A percentile compares a stretch with the other conserved stretches of the same genome.
These are phyloP conservation scores for Mythimna albipuncta DNA, from an alignment of 2,888 invertebrate genomes.

Conservation along the genomic window DNA sequence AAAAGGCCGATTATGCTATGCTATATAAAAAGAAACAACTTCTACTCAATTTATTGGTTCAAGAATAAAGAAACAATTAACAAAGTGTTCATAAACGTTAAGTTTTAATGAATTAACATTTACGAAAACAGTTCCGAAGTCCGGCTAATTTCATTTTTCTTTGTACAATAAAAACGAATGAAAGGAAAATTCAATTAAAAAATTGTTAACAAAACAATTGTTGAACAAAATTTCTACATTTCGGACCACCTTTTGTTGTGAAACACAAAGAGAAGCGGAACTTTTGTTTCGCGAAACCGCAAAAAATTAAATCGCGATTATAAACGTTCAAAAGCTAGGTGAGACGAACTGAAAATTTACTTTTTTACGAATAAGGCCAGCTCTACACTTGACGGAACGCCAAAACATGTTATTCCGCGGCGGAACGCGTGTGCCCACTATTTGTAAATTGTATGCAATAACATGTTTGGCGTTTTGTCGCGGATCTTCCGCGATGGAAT, in stretches of 20 bases:
- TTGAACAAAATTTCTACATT: conserved; percentile 36
- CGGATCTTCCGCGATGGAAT: too few species aligned
- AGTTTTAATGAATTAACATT: conserved; percentile 38
- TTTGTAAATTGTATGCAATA: too few species aligned
- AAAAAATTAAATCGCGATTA: conserved; percentile 36
- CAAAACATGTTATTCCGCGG: too few species aligned
- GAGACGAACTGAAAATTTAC: background rate
- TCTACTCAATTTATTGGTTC: background rate
- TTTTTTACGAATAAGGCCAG: too few species aligned
- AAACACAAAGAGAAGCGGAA: conserved; percentile 44
- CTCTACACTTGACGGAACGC: too few species aligned
- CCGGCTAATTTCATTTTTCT: conserved; percentile 23
- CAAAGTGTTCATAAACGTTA: conserved; percentile 10
- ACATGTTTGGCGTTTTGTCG: too few species aligned
- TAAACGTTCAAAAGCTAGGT: conserved; percentile 15
- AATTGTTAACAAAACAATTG: conserved; percentile 49
- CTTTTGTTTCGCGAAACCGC: conserved; percentile 42
- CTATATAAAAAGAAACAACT: too few species aligned
- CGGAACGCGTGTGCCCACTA: too few species aligned
- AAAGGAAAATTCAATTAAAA: conserved; percentile 47
- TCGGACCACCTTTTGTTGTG: conserved; percentile 44
- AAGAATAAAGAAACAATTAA: conserved; percentile 14
- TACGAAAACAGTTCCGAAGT: conserved; percentile 17
- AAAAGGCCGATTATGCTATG: too few species aligned
- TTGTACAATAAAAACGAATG: conserved; percentile 21